These are phyloP conservation scores for Kradibia gibbosae DNA, from an alignment of 1,140 invertebrate genomes.

Conservation along the genomic window DNA sequence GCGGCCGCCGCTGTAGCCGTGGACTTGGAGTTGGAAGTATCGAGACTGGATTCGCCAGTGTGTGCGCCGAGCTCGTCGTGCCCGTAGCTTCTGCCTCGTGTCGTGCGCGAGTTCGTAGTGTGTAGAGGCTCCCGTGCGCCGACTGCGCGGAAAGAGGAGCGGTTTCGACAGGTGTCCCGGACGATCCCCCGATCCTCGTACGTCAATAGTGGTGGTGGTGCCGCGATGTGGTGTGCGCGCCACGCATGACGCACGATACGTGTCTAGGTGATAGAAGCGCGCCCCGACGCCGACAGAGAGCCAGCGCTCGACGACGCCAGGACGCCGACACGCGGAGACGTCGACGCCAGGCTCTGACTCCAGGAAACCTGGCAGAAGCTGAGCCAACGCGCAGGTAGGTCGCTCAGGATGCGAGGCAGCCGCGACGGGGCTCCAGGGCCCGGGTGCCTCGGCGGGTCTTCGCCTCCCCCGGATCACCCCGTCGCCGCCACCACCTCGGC, in stretches of 20 bases:
- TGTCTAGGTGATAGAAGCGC: background rate
- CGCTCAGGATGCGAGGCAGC: too few relatives aligned
- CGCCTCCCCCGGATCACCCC: too few relatives aligned
- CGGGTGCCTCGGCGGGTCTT: too few relatives aligned
- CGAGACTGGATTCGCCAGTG: constrained; percentile 8
- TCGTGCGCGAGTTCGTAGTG: background rate
- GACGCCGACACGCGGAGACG: background rate
- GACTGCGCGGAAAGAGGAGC: background rate
- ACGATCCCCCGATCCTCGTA: background rate
- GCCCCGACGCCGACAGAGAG: background rate
- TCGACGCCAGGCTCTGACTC: too few relatives aligned
- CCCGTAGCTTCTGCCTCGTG: background rate
- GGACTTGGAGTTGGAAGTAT: too few relatives aligned
- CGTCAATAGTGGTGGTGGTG: background rate
- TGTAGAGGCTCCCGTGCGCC: background rate
- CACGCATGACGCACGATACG: background rate
- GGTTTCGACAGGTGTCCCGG: constrained; percentile 6
- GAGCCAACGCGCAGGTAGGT: too few relatives aligned
- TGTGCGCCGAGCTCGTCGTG: constrained; percentile 21
- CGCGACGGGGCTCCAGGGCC: too few relatives aligned
- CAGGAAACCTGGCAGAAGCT: background rate
- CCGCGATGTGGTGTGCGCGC: constrained; percentile 18
- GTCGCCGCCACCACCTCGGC: too few relatives aligned
- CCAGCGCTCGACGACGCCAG: background rate
- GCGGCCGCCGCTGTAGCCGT: background rate